Evolutionary conservation across 2,113 vertebrate species (phyloP), one percentile per base, ranked within the genome.

Genomic region (Platichthys flesus): DNA sequence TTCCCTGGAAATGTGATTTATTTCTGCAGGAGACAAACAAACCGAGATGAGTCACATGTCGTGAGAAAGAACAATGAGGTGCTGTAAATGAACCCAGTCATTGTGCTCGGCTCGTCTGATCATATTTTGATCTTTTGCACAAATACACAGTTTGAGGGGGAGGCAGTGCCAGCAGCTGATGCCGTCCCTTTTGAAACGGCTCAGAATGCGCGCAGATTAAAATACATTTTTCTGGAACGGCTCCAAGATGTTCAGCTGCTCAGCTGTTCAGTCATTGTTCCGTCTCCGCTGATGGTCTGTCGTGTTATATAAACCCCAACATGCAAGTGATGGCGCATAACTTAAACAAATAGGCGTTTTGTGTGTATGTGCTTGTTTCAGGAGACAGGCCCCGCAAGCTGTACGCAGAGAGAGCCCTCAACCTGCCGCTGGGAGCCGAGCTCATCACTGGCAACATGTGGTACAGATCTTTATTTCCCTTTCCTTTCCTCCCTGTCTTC

Each of bases 371-470:
- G 49, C 57, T 74, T 73, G 54, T 74, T 24, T 62, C 42, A 95
- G 94, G 94, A 84, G 94, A 95, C 64, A 86, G 94, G 62, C 94
- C 94, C 47, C 92, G 94, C 12, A 95, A 95, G 71, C 91, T 95
- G 66, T 95, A 95, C 18, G 94, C 94, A 68, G 94, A 95, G 83
- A 90, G 94, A 88, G 94, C 94, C 35, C 86, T 95, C 62, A 95
- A 95, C 88, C 87, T 95, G 85, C 94, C 94, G 0, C 91, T 95
- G 0, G 94, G 94, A 84, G 94, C 94, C 2, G 94, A 95, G 76
- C 93, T 95, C 82, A 95, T 95, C 71, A 94, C 94, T 0, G 94
- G 94, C 52, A 95, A 95, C 89, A 94, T 95, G 92, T 94, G 94
- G 94, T 95, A 92, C 59, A 49, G 24, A 68, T 23, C 55, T 63